Base-by-base conservation (phyloP, 2,113 vertebrate species). In the Cyprinodon variegatus region DNA sequence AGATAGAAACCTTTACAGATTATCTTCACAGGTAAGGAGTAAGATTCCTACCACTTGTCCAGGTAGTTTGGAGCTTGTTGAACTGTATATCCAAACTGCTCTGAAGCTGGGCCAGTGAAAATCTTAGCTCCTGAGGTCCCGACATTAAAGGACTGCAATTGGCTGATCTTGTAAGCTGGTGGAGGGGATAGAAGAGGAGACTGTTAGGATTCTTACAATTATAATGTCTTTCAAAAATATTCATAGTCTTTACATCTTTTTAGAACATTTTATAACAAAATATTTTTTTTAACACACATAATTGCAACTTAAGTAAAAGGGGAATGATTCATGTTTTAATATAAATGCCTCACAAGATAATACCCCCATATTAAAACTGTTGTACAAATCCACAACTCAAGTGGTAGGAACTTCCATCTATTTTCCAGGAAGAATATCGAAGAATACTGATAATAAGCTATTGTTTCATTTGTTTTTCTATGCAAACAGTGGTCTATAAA, bases 11-110 rank as follows among this genome's bases (percentile, higher is more conserved):
- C 29, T 29, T 29, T 29, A 9, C 20, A 17, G 50, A 6, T 17
- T 41, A 14, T 61, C 29, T 41, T n/a, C 3, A 61, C 36, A 22
- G 37, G 4, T 36, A 22, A 60, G 14, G 7, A 2, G 11, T 43
- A 5, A 3, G 59, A 46, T 48, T 68, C 66, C 11, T 81, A 97
- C 97, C 97, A 98, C 94, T 96, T 96, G 76, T 95, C 96, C 79
- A 94, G 78, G 72, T 93, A 82, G 83, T 96, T 96, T 85, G 82
- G 77, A 11, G 95, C 90, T 79, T 98, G 97, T 38, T 96, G 95
- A 43, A 98, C 91, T 4, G 94, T 66, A 73, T 98, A 97, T 72
- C 97, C 97, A 91, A 98, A 98, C 84, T 97, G 96, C 59, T 95
- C 96, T 36, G 36, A 72, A 22, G 89, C 84, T 50, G 94, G 90